phyloP scores from a whole-genome alignment of 2,888 invertebrate genomes.

The Eudasyphora cyanicolor region DNA sequence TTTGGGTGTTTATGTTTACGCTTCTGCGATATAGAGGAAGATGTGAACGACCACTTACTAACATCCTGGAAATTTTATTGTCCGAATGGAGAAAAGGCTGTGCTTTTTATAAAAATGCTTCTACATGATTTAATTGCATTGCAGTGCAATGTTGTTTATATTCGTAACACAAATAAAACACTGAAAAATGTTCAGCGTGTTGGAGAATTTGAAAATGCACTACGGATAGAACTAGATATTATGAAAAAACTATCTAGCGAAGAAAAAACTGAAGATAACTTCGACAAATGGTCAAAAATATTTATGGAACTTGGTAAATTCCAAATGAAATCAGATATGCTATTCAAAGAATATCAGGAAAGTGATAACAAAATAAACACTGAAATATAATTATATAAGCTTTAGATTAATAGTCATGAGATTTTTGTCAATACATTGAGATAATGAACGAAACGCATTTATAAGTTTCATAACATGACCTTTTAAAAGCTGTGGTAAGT shows the following conservation, averaged over 20 bases:
- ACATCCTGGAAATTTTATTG: slow-evolving; percentile 69
- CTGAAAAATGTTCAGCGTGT: slow-evolving; percentile 44
- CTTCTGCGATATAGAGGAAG: slow-evolving; percentile 42
- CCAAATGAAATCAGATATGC: slow-evolving; percentile 62
- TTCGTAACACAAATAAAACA: slow-evolving; percentile 34
- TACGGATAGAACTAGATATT: slow-evolving; percentile 70
- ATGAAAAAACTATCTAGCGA: slow-evolving; percentile 18
- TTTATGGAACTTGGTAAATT: slow-evolving; percentile 48
- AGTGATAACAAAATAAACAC: too few relatives aligned
- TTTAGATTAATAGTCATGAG: too few relatives aligned
- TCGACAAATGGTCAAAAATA: background rate
- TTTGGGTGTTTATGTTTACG: slow-evolving; percentile 71
- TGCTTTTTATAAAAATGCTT: slow-evolving; percentile 70
- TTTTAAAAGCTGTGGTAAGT: too few relatives aligned
- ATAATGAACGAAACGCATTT: too few relatives aligned
- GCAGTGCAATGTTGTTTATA: slow-evolving; percentile 69
- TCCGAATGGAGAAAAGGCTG: slow-evolving; percentile 65
- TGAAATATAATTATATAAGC: too few relatives aligned
- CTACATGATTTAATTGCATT: slow-evolving; percentile 68
- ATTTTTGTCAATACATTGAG: too few relatives aligned
- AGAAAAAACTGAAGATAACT: background rate
- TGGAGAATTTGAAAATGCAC: slow-evolving; percentile 69
- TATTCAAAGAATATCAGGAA: slow-evolving; percentile 42
- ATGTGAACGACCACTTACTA: slow-evolving; percentile 30
- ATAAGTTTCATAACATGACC: too few relatives aligned